Conservation (phyloP, 2,888 invertebrate genomes). For the Microplitis manilae region DNA sequence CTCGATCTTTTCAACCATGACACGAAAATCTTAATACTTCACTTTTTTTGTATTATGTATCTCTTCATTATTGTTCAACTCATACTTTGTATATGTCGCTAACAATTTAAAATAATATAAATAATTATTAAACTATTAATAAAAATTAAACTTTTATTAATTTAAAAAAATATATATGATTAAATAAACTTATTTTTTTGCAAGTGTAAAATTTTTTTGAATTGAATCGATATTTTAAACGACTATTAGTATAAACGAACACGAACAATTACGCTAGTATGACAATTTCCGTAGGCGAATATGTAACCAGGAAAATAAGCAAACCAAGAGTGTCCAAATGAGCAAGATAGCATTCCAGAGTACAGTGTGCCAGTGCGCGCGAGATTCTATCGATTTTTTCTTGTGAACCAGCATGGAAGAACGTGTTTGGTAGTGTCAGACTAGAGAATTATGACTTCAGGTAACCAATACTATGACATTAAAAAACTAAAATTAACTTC, state of each 20-base stretch:
- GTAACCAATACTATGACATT: not conserved
- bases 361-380: slow-evolving; percentile 45
- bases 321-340: slow-evolving; percentile 31
- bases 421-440: slow-evolving; percentile 43
- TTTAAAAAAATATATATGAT: not conserved
- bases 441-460: slow-evolving; percentile 38
- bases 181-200: not conserved
- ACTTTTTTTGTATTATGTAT: not conserved
- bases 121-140: too few species aligned
- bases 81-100: too few species aligned
- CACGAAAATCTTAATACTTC: too few species aligned
- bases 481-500: slow-evolving; percentile 61
- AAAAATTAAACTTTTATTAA: too few species aligned
- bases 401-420: slow-evolving; percentile 59
- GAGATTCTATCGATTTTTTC: slow-evolving; percentile 65
- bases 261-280: slow-evolving; percentile 21
- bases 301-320: slow-evolving; percentile 8
- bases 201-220: not conserved
- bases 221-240: slow-evolving; percentile 2
- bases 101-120: too few species aligned
- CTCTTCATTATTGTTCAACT: not conserved
- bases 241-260: slow-evolving; percentile 17
- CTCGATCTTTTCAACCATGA: too few species aligned
- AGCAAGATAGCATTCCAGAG: slow-evolving; percentile 43
- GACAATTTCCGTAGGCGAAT: slow-evolving; percentile 25